Percentiles rank a stretch among this genome's conserved stretches.
Evolutionary conservation across 2,888 invertebrate genomes (phyloP).

Genomic region (Drosophila fungiperda): DNA sequence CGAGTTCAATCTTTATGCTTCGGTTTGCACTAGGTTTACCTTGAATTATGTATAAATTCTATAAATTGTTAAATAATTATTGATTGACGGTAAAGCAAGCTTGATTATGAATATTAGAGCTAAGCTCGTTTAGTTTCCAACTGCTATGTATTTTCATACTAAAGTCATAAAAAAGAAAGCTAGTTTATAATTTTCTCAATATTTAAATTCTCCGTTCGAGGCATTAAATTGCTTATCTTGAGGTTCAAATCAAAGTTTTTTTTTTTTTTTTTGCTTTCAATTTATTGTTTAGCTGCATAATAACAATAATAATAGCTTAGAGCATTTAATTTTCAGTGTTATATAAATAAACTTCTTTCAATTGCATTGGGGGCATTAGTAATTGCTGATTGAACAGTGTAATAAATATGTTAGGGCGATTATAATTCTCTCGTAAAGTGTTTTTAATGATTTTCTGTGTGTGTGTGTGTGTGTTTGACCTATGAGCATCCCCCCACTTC

Average conservation of each 20-base stretch:
- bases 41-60: neutral
- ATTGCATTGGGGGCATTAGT: constrained; percentile 13
- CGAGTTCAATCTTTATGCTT: neutral
- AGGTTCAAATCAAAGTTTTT: neutral
- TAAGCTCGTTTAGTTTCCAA: neutral
- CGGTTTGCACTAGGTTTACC: neutral
- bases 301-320: neutral
- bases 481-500: constrained; percentile 23
- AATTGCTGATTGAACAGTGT: constrained; percentile 8
- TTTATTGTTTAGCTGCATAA: neutral
- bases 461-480: constrained; percentile 21
- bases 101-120: neutral
- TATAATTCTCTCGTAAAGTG: constrained; percentile 38
- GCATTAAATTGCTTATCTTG: neutral
- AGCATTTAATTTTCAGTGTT: neutral
- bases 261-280: neutral
- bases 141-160: neutral
- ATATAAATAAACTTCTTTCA: neutral
- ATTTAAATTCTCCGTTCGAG: neutral
- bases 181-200: too few species aligned
- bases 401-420: constrained; percentile 23
- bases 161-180: neutral
- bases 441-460: constrained; percentile 15
- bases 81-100: neutral
- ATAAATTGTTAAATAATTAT: neutral